Evolutionary conservation across 1,140 invertebrate genomes (phyloP).

Genomic region (Bathynomus jamesi): DNA sequence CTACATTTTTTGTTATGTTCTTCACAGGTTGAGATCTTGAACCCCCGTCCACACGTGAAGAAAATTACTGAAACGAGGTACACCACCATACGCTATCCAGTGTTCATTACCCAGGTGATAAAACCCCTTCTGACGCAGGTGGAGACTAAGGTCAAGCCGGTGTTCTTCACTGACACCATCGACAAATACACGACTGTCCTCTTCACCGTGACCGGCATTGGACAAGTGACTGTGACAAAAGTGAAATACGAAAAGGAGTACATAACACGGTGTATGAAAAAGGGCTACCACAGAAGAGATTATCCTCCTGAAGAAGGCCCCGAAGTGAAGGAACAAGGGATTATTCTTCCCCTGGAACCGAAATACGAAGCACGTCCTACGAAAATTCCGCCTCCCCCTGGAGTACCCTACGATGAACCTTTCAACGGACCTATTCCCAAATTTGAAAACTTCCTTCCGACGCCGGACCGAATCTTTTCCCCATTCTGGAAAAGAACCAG

Average conservation of each 20-base stretch:
- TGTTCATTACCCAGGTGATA: slow-evolving; percentile 36
- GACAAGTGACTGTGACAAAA: slow-evolving; percentile 32
- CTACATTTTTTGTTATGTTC: too few species aligned
- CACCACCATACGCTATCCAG: slow-evolving; percentile 34
- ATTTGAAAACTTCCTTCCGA: too few species aligned
- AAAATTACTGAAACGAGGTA: slow-evolving; percentile 33
- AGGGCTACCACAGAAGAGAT: slow-evolving; percentile 14
- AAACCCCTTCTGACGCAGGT: slow-evolving; percentile 34
- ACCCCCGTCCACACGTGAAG: slow-evolving; percentile 30
- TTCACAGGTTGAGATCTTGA: slow-evolving; percentile 31
- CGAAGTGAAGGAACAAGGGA: neutral
- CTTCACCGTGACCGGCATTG: slow-evolving; percentile 35
- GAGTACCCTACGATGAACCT: neutral
- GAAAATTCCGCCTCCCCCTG: neutral
- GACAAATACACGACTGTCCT: slow-evolving; percentile 32
- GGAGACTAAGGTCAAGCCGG: slow-evolving; percentile 31
- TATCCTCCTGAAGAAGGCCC: neutral
- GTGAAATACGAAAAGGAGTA: slow-evolving; percentile 36
- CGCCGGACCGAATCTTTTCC: too few species aligned
- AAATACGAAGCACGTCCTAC: neutral
- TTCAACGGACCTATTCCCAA: too few species aligned
- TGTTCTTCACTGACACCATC: slow-evolving; percentile 36
- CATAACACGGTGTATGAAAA: slow-evolving; percentile 34
- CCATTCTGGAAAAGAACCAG: too few species aligned
- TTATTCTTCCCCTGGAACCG: neutral